Base-by-base conservation (phyloP, 2,888 invertebrate species). In the Drosophila prolongata region DNA sequence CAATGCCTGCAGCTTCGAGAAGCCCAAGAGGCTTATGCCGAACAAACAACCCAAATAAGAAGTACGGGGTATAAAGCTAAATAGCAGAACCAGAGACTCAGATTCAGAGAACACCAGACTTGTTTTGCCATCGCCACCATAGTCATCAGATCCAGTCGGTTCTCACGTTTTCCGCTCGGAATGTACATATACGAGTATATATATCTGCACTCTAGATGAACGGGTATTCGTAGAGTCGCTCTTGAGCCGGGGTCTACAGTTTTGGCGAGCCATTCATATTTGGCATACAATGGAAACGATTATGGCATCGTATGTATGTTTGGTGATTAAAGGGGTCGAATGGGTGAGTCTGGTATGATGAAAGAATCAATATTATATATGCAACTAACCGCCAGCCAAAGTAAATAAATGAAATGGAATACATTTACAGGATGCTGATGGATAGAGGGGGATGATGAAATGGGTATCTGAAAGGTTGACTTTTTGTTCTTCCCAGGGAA, bases 251-350 rank as follows among this genome's bases (percentile, higher is more conserved):
- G 85, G 62, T 67, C 69, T 72, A 78, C 69, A 73, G 55, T 80
- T 78, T 86, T 86, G 75, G 80, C 68, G 16, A 55, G 55, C 19
- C 70, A 67, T 78, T 71, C 75, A 71, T 75, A 76, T 86, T 75
- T 80, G 78, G 84, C 69, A 78, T 78, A 81, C 87, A 81, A 86
- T 86, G 81, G 56, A 80, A 80, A 77, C 76, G 80, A 81, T 83
- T 82, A 82, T 82, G 80, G 80, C 62, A 69, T 60, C 60, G 53
- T 35, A 1, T 54, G 42, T 34, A 72, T 84, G 81, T 68, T 84
- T 56, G 64, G 61, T 62, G 87, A 80, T 83, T 72, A 53, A 71
- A 50, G 74, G 65, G 64, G 65, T 56, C 46, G 56, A 37, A 35
- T 71, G 72, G 50, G 30, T 38, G 71, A 65, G 83, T 78, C 52